Percentiles rank a stretch among this genome's conserved stretches.
These are phyloP conservation scores for Daboia siamensis DNA, from an alignment of 2,113 vertebrate genomes.

Conservation along the genomic window DNA sequence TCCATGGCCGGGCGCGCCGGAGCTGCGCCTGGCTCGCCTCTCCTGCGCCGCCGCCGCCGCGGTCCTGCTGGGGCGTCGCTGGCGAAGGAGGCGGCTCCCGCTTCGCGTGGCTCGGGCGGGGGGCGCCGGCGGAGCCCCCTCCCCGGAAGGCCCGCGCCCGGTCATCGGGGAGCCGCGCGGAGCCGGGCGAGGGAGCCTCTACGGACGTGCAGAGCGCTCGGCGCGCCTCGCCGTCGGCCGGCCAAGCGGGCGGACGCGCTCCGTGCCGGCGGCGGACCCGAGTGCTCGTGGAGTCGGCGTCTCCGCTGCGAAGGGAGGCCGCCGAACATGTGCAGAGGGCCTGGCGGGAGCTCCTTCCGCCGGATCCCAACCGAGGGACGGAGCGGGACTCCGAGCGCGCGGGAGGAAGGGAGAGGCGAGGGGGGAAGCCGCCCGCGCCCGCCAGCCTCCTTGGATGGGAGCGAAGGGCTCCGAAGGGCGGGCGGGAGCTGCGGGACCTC, in stretches of 20 bases:
- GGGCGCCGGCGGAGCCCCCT: background rate
- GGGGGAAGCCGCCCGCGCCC: background rate
- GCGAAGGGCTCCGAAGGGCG: background rate
- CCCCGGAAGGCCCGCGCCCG: background rate
- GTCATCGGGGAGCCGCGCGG: background rate
- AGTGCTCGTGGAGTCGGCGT: background rate
- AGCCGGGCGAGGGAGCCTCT: background rate
- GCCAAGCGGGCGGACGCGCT: background rate
- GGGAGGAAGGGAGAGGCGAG: background rate
- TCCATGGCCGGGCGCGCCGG: slow-evolving; percentile 13
- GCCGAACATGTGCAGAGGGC: background rate
- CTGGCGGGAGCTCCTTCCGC: background rate
- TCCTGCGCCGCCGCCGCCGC: background rate
- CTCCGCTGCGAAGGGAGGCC: background rate
- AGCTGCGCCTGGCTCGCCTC: slow-evolving; percentile 22
- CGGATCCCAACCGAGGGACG: background rate
- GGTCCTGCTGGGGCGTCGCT: background rate
- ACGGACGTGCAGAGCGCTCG: background rate
- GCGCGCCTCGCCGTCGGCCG: background rate
- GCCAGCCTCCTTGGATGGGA: background rate
- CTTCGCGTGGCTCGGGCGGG: background rate
- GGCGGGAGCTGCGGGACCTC: background rate
- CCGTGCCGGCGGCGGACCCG: background rate
- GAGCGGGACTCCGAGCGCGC: background rate
- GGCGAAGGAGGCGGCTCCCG: background rate